Evolutionary conservation across 2,888 invertebrate genomes (phyloP), one percentile per base, ranked within the genome.

Genomic region (Conops quadrifasciatus): DNA sequence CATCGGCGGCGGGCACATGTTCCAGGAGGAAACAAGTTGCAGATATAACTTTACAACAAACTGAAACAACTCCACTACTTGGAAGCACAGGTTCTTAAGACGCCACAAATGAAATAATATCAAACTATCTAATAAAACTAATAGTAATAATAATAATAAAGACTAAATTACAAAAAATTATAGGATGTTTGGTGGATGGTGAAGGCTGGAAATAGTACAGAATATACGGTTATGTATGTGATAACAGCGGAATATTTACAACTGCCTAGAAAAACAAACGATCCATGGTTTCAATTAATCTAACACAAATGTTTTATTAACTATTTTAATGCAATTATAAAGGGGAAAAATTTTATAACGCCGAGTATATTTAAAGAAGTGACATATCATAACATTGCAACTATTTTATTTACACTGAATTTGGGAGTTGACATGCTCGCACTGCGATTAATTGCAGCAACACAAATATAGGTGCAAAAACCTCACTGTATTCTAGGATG

Each of bases 381-480:
- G n/a, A n/a, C n/a, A n/a, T n/a, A n/a, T n/a, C n/a, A n/a, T n/a
- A n/a, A n/a, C n/a, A n/a, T n/a, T n/a, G n/a, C n/a, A n/a, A n/a
- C n/a, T n/a, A n/a, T n/a, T n/a, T n/a, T n/a, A 36, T 47, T 68
- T 75, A 83, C 71, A 81, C 80, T 15, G 85, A 81, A 74, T 84
- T 85, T 11, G 86, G 93, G 80, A 94, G 87, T 85, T 97, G 96
- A 87, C 97, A 97, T 58, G 97, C 97, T 81, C 96, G 89, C 69
- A 97, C 93, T 76, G 97, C 95, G 77, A 97, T 91, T 73, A 97
- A 87, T 83, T 96, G 95, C 69, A 97, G 87, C 70, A 97, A 87
- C 76, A 97, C 94, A 85, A 96, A 97, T 67, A 97, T 88, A 21
- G 97, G 96, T 59, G 96, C 93, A 87, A 96, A 92, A 3, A 97